Percentiles rank a stretch among this genome's conserved stretches.
Evolutionary conservation across 2,113 vertebrate genomes (phyloP).

Genomic region (Australoheros scitulus): DNA sequence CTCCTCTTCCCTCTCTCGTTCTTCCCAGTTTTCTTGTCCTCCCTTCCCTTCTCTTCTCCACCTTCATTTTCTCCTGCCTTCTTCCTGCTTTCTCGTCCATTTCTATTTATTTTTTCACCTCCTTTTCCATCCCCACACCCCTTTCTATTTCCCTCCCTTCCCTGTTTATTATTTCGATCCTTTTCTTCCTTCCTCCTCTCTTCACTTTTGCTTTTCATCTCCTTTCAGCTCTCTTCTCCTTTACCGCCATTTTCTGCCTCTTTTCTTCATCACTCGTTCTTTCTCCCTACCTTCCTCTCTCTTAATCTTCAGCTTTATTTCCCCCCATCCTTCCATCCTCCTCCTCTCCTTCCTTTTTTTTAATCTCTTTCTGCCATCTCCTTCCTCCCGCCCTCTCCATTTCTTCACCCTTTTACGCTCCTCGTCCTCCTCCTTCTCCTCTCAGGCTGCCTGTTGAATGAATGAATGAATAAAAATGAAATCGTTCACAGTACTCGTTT

Average conservation of each 20-base stretch:
- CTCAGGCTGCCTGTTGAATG: conserved; percentile 40
- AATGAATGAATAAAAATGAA: conserved; percentile 11
- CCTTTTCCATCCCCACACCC: neutral
- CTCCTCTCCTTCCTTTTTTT: neutral
- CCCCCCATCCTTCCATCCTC: neutral
- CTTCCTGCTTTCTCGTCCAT: neutral
- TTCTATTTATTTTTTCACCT: neutral
- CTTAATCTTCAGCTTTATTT: neutral
- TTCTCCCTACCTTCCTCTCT: neutral
- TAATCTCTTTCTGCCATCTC: neutral
- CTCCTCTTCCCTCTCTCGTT: no score
- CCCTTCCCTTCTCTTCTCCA: neutral
- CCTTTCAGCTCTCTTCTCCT: neutral
- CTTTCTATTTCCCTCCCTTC: no score
- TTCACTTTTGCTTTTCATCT: neutral
- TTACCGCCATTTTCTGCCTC: neutral
- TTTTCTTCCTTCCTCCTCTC: neutral
- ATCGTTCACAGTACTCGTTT: neutral
- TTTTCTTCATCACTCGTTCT: neutral
- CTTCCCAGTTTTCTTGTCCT: neutral
- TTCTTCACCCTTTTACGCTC: neutral
- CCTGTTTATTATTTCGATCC: no score
- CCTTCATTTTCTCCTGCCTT: neutral
- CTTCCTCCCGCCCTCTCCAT: neutral
- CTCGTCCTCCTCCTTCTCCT: neutral